phyloP scores from a whole-genome alignment of 1,140 invertebrate species.

The Mactra quadrangularis region DNA sequence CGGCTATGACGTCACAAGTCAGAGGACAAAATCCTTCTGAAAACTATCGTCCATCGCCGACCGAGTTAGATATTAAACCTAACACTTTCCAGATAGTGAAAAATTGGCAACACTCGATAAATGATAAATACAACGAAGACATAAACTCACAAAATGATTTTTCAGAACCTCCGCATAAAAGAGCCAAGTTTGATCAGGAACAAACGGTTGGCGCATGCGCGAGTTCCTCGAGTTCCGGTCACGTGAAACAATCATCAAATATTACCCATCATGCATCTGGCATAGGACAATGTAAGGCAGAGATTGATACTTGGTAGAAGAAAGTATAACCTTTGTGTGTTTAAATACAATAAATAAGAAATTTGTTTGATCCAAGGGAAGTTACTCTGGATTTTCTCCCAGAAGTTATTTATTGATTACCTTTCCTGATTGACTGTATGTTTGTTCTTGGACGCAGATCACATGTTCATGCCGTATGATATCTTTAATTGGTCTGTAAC shows the following conservation, averaged over 20 bases:
- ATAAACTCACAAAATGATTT: neutral
- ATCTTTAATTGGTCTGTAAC: no score
- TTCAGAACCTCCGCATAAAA: conserved; percentile 7
- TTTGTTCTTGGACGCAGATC: no score
- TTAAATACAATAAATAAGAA: no score
- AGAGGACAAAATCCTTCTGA: no score
- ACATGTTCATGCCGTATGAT: no score
- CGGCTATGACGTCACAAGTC: no score
- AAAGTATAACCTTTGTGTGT: no score
- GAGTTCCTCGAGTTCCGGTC: neutral
- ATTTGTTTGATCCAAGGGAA: no score
- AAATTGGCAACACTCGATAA: conserved; percentile 9
- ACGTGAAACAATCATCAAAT: neutral
- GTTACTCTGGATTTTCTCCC: no score
- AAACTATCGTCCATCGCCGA: no score
- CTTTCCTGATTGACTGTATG: no score
- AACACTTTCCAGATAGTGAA: conserved; percentile 16
- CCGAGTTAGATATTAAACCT: conserved; percentile 22
- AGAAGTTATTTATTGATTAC: no score
- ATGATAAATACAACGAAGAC: conserved; percentile 1
- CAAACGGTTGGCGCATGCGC: neutral
- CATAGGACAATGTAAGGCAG: neutral
- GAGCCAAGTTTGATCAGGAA: conserved; percentile 2
- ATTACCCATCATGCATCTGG: neutral
- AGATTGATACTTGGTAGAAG: neutral